Base-by-base conservation (phyloP, 1,140 invertebrate species). In the Macrocentrus cingulum region DNA sequence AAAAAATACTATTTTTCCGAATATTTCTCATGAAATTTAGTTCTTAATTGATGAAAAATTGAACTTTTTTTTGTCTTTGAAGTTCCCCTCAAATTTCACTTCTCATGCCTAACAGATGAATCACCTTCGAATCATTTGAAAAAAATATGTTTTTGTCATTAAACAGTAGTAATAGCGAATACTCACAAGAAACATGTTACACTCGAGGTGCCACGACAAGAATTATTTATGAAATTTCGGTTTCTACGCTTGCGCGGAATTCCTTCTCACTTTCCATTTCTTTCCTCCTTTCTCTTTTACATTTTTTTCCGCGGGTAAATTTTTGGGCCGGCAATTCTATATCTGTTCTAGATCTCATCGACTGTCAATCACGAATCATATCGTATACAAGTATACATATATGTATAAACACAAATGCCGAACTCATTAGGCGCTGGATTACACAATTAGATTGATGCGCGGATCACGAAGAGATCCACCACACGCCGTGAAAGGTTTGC, bases 211-310 rank as follows among this genome's bases (percentile, higher is more conserved):
- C 25, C 36, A 49, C 51, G 20, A 11, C 45, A 56, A n/a, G 62
- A 66, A 65, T 67, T 64, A 69, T 68, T 64, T 63, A 64, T 69
- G 64, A 69, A 69, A 69, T 69, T 50, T 69, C 63, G 62, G 61
- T 69, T 69, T 69, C 64, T 69, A 68, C 49, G 37, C n/a, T n/a
- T n/a, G n/a, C 13, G 51, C 59, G 64, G 63, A 70, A 70, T 70
- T 18, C 25, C 22, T 49, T 45, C 46, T 52, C 46, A 45, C 56
- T 68, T 65, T 68, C 67, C 60, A 67, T 65, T 68, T 63, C 57
- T 64, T 50, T 60, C 50, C 56, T 62, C 64, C 53, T 53, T 54
- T 62, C 41, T 55, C 51, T 57, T 42, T 51, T 20, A 39, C 15
- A 22, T 36, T 23, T 53, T 54, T 48, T n/a, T n/a, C n/a, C n/a